Evolutionary conservation across 2,113 vertebrate genomes (phyloP), one percentile per base, ranked within the genome.

Genomic region (Clinocottus analis): DNA sequence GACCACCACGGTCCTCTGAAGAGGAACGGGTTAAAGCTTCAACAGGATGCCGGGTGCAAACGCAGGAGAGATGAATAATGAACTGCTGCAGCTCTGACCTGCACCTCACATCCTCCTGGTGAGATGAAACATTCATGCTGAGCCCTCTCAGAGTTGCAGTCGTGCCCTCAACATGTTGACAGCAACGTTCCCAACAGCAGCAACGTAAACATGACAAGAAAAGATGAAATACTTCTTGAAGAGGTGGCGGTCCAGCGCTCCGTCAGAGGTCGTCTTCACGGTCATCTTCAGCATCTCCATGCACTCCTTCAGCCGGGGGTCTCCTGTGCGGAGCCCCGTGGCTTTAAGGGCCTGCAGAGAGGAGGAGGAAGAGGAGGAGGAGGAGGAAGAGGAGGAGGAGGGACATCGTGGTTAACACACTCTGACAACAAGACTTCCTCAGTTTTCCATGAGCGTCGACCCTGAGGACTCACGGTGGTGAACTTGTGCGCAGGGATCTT

Each of bases 221-320:
- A 25, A 1, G 35, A 0, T 16, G 0, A 2, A 1, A n/a, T 31
- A 99, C 98, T 99, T 99, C 95, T 99, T 99, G 93, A 99, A 99
- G 90, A 98, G 97, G 85, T 98, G 96, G 91, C 97, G 96, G 94
- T 99, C 98, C 88, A 99, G 94, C 82, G 98, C 96, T 72, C 98
- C 98, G 73, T 99, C 98, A 61, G 98, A 97, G 29, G 97, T 97
- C 63, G 96, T 97, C 84, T 99, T 98, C 89, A 99, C 87, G 56
- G 96, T 97, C 90, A 97, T 89, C 92, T 97, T 97, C 92, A 99
- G 95, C 97, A 99, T 98, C 93, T 99, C 98, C 98, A 99, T 99
- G 89, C 97, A 99, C 91, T 99, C 98, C 83, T 99, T 99, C 89
- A 99, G 93, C 65, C 98, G 95, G 58, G 98, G 98, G 91, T 99